Evolutionary conservation across 2,113 vertebrate species (phyloP).

Genomic region (human): GRCh38 chr5:139953501-139954000

Average conservation of each 20-base stretch:
- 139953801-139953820: not conserved
- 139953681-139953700: constrained; percentile 19
- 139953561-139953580: not conserved
- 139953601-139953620: constrained; percentile 1
- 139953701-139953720: not conserved
- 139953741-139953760: not conserved
- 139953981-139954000: not conserved
- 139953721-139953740: not conserved
- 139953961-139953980: not conserved
- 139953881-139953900: not conserved
- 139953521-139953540: not conserved
- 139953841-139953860: not conserved
- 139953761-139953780: not conserved
- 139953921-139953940: not conserved
- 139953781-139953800: not conserved
- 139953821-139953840: not conserved
- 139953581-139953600: not conserved
- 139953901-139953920: not conserved
- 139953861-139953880: not conserved
- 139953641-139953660: not conserved
- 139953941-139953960: not conserved
- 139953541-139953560: not conserved
- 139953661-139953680: constrained; percentile 7
- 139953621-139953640: constrained; percentile 7
- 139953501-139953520: not conserved